phyloP scores from a whole-genome alignment of 2,888 invertebrate species.

The Lydus trimaculatus region DNA sequence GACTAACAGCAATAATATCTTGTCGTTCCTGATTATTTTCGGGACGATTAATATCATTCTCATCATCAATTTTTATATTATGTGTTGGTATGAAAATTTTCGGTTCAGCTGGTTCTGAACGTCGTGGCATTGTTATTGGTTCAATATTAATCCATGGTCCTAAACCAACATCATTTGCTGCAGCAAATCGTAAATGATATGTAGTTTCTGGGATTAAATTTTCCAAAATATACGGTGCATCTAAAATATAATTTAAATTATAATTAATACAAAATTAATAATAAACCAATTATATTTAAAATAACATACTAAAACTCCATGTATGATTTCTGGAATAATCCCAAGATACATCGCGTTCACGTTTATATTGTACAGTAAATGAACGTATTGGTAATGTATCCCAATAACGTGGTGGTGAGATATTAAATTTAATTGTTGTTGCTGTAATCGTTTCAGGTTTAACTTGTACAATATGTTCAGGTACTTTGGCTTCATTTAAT shows the following conservation, averaged over 20 bases:
- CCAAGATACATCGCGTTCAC: constrained; percentile 72
- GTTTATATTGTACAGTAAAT: constrained; percentile 79
- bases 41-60: neutral
- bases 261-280: neutral
- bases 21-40: constrained; percentile 59
- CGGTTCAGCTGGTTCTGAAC: constrained; percentile 79
- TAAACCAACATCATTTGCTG: constrained; percentile 82
- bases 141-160: constrained; percentile 68
- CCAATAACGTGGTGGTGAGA: constrained; percentile 76
- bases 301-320: constrained; percentile 72
- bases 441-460: constrained; percentile 77
- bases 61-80: constrained; percentile 46
- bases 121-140: constrained; percentile 74
- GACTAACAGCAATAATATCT: constrained; percentile 65
- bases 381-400: constrained; percentile 79
- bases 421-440: constrained; percentile 82
- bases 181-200: constrained; percentile 86
- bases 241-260: constrained; percentile 54
- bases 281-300: neutral
- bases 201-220: constrained; percentile 76
- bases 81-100: constrained; percentile 64
- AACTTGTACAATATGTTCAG: constrained; percentile 71
- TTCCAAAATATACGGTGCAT: constrained; percentile 82
- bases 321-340: constrained; percentile 72
- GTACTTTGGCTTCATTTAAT: constrained; percentile 76